Conservation (phyloP, 2,113 vertebrate species). For the Ceyx cyanopectus region DNA sequence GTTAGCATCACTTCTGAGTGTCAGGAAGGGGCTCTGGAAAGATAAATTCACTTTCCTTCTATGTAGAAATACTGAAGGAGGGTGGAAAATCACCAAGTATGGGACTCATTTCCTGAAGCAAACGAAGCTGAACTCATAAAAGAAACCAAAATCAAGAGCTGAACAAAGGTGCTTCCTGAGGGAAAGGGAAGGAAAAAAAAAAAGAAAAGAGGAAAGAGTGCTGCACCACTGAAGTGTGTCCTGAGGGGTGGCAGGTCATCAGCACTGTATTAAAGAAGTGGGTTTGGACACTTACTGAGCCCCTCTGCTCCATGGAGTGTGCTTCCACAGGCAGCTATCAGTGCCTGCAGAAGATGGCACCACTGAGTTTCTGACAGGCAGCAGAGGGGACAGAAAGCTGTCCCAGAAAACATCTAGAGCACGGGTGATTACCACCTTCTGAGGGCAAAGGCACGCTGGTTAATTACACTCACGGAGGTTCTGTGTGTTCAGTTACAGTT, state of each 20-base stretch:
- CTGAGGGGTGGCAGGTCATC: neutral
- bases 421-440: neutral
- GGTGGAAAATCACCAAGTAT: neutral
- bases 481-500: slow-evolving; percentile 1
- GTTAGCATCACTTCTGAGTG: neutral
- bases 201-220: neutral
- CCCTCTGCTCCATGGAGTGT: neutral
- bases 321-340: neutral
- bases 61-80: neutral
- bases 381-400: neutral
- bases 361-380: neutral
- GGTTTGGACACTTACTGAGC: neutral
- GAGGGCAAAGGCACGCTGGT: neutral
- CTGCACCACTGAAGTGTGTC: neutral
- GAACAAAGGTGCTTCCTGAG: neutral
- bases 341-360: neutral
- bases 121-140: neutral
- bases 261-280: neutral
- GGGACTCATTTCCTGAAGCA: neutral
- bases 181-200: no score
- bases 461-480: neutral
- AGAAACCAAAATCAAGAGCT: neutral
- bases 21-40: neutral
- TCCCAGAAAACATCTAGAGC: neutral
- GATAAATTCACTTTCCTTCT: neutral